Conservation (phyloP, 2,113 vertebrate genomes). For the Oxyruncus cristatus region DNA sequence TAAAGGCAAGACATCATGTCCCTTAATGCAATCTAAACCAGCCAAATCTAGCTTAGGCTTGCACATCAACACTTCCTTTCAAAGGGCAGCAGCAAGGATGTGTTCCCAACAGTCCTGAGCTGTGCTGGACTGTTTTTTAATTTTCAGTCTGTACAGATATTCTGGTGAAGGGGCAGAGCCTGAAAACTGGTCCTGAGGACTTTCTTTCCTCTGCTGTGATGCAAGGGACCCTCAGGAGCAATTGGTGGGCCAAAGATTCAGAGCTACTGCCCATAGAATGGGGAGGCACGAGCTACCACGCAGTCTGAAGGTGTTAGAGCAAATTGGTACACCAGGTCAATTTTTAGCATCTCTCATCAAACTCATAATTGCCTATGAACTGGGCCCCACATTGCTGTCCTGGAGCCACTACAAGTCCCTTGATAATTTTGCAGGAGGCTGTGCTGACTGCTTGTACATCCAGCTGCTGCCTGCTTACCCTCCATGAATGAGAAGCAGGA, state of each 20-base stretch:
- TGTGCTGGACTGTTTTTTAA: not conserved
- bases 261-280: not conserved
- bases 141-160: not conserved
- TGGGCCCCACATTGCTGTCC: not conserved
- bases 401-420: not conserved
- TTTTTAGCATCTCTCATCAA: not conserved
- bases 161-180: not conserved
- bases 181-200: not conserved
- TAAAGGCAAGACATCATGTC: not conserved
- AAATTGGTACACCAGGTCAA: fast-evolving
- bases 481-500: not conserved
- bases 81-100: not conserved
- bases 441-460: fast-evolving
- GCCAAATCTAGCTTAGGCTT: not conserved
- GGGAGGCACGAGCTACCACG: fast-evolving
- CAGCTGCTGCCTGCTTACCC: not conserved
- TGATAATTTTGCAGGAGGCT: not conserved
- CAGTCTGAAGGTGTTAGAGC: not conserved
- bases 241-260: not conserved
- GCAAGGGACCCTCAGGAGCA: not conserved
- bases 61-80: not conserved
- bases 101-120: not conserved
- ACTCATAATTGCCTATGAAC: not conserved
- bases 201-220: not conserved
- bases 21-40: not conserved